Conservation (phyloP, 2,113 vertebrate species). For the Aegotheles bennettii region DNA sequence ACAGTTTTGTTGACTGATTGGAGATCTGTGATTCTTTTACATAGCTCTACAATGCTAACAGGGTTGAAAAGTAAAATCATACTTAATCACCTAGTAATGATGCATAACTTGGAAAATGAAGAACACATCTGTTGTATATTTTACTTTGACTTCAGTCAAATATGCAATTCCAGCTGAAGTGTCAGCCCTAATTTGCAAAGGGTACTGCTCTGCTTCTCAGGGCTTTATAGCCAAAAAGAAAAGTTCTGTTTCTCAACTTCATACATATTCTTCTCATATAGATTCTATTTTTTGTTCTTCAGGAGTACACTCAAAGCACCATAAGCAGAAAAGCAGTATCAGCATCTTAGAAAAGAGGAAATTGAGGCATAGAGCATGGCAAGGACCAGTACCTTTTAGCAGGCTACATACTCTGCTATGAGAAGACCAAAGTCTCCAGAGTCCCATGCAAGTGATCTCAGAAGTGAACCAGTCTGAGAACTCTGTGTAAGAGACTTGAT, state of each 20-base stretch:
- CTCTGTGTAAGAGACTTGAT: background rate
- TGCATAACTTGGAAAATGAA: background rate
- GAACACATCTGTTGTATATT: background rate
- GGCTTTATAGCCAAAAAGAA: background rate
- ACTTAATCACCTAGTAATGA: background rate
- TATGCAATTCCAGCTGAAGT: background rate
- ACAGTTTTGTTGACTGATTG: background rate
- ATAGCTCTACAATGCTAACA: background rate
- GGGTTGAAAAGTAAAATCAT: background rate
- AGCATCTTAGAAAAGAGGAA: background rate
- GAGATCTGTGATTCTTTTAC: background rate
- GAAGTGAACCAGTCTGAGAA: background rate
- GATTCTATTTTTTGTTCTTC: background rate
- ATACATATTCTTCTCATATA: fast-evolving
- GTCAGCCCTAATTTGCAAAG: background rate
- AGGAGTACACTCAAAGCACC: background rate
- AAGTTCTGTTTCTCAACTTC: background rate
- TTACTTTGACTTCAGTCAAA: background rate
- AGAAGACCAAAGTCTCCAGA: background rate
- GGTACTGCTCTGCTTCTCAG: background rate
- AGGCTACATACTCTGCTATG: background rate
- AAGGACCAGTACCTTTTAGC: background rate
- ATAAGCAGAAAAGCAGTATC: background rate
- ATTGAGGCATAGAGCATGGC: background rate
- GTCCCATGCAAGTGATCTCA: background rate